Conservation (phyloP, 1,140 invertebrate genomes). For the Drosophila ambigua region DNA sequence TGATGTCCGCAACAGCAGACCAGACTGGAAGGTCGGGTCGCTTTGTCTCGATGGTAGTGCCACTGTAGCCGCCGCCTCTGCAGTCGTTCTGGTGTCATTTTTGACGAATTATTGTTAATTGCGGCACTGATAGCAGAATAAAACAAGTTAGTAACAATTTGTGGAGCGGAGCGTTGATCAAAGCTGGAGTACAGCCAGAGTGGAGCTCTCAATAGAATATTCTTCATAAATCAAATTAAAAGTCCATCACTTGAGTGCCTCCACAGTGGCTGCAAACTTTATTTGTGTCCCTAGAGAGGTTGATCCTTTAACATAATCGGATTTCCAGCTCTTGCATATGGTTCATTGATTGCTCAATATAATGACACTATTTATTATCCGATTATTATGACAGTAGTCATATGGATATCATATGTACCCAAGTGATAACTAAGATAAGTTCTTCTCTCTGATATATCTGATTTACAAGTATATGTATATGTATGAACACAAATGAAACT, state of each 20-base stretch:
- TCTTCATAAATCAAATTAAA: constrained; percentile 18
- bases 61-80: background rate
- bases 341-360: no score
- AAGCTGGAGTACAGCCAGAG: background rate
- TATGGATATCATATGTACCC: no score
- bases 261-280: background rate
- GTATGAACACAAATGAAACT: background rate
- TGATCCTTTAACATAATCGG: constrained; percentile 3
- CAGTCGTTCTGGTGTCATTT: constrained; percentile 39
- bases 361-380: no score
- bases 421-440: no score
- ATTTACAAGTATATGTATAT: no score
- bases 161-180: background rate
- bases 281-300: background rate
- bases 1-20: background rate
- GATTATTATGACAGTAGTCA: no score
- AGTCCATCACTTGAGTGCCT: constrained; percentile 6
- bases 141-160: constrained; percentile 32
- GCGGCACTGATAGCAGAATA: constrained; percentile 38
- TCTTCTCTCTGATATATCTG: no score
- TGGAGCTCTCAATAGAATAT: constrained; percentile 8
- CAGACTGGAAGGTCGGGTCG: background rate
- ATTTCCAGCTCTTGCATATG: background rate
- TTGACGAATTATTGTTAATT: constrained; percentile 55
- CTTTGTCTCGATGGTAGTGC: no score